These are phyloP conservation scores for Andrena bucephala DNA, from an alignment of 2,888 invertebrate genomes.

Conservation along the genomic window DNA sequence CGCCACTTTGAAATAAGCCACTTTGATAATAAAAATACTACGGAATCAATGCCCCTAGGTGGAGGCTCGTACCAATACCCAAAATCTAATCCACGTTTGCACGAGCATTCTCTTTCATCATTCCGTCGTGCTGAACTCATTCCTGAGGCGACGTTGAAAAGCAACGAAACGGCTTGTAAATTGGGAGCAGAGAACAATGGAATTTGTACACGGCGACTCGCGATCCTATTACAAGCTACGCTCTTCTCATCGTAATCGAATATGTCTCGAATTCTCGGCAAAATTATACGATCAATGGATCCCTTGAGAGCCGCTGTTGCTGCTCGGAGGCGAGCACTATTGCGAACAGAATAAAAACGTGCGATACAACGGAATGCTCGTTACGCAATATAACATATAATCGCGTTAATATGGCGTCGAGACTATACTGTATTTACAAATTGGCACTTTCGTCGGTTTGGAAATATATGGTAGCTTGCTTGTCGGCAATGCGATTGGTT, in stretches of 20 bases:
- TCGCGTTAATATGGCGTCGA: conserved; percentile 37
- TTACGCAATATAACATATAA: conserved; percentile 43
- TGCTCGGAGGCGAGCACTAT: conserved; percentile 22
- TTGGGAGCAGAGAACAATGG: conserved; percentile 20
- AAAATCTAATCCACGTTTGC: not conserved
- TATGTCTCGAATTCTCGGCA: conserved; percentile 4
- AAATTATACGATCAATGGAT: conserved; percentile 9
- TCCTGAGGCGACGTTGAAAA: not conserved
- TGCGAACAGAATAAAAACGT: conserved; percentile 48
- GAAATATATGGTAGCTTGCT: conserved; percentile 25
- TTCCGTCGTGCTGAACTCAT: not conserved
- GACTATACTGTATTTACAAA: conserved; percentile 62
- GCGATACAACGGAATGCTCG: conserved; percentile 52
- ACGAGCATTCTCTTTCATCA: no score
- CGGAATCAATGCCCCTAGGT: not conserved
- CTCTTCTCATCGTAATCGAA: conserved; percentile 10
- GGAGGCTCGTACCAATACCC: not conserved
- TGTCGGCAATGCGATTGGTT: conserved; percentile 43
- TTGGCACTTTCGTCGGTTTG: conserved; percentile 67
- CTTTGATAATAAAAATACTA: not conserved
- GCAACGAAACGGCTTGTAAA: not conserved
- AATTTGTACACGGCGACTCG: conserved; percentile 46
- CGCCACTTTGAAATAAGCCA: no score
- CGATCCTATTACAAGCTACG: conserved; percentile 10
- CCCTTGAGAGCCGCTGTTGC: not conserved